phyloP scores from a whole-genome alignment of 2,888 invertebrate genomes.

The Lasioglossum calceatum region DNA sequence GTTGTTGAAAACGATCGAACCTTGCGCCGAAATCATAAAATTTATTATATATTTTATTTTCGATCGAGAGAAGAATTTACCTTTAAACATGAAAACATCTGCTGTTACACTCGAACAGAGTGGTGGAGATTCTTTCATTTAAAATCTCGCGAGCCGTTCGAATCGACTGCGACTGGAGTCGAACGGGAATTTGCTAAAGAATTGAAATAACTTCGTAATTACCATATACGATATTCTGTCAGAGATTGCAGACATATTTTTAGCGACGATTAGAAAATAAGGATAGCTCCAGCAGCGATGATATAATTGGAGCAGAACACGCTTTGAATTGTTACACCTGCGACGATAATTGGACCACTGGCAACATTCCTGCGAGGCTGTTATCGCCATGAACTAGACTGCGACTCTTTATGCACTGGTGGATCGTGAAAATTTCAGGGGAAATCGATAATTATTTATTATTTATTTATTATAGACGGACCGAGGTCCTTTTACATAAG shows the following conservation, averaged over 20 bases:
- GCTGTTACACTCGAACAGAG: background rate
- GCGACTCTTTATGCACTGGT: background rate
- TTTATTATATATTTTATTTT: no score
- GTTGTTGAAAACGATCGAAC: no score
- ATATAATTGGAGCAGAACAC: background rate
- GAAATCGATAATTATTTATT: background rate
- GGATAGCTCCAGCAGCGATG: background rate
- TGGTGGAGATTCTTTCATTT: background rate
- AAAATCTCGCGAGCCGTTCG: background rate
- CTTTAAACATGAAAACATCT: background rate
- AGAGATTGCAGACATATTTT: background rate
- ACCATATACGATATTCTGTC: background rate
- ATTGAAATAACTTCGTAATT: background rate
- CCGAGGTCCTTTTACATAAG: no score
- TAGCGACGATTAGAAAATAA: background rate
- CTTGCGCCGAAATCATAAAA: no score
- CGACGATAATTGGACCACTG: background rate
- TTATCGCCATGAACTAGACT: background rate
- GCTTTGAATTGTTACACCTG: background rate
- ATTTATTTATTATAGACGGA: no score
- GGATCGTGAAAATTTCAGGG: background rate
- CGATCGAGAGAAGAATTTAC: no score
- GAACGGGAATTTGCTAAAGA: background rate
- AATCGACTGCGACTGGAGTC: background rate
- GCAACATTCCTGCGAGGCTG: background rate